These are phyloP conservation scores for Germaria angustata DNA, from an alignment of 2,888 invertebrate species.

Conservation along the genomic window DNA sequence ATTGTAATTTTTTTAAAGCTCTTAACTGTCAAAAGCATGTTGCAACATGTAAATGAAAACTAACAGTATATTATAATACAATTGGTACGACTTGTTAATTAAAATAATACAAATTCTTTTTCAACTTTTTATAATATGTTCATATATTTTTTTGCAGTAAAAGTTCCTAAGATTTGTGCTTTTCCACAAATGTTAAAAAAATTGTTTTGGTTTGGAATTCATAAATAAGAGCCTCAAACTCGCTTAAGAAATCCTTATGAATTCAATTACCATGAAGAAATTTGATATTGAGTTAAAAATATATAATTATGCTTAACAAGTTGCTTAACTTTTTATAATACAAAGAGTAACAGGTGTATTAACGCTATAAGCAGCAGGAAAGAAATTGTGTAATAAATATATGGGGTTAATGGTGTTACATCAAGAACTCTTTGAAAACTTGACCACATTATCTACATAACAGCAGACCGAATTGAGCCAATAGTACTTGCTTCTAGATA, in stretches of 20 bases:
- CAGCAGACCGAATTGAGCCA: no score
- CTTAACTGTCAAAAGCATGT: constrained; percentile 1
- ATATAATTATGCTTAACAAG: background rate
- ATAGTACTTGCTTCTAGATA: no score
- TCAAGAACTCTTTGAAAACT: no score
- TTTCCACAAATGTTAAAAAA: background rate
- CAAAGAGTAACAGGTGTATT: background rate
- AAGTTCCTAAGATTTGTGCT: background rate
- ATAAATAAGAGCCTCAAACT: background rate
- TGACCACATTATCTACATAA: no score
- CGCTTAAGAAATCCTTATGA: background rate
- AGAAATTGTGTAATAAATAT: no score
- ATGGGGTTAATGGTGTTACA: no score
- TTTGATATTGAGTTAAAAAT: background rate
- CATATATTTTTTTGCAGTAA: background rate
- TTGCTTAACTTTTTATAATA: background rate
- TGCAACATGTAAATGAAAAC: background rate
- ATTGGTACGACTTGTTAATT: constrained; percentile 7
- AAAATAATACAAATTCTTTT: background rate
- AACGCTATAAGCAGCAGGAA: background rate
- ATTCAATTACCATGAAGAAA: constrained; percentile 30
- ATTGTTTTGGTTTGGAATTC: background rate
- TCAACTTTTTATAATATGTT: background rate
- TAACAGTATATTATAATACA: constrained; percentile 17
- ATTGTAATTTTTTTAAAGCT: constrained; percentile 16